Conservation (phyloP, 2,888 invertebrate genomes). For the Drosophila kokeensis region DNA sequence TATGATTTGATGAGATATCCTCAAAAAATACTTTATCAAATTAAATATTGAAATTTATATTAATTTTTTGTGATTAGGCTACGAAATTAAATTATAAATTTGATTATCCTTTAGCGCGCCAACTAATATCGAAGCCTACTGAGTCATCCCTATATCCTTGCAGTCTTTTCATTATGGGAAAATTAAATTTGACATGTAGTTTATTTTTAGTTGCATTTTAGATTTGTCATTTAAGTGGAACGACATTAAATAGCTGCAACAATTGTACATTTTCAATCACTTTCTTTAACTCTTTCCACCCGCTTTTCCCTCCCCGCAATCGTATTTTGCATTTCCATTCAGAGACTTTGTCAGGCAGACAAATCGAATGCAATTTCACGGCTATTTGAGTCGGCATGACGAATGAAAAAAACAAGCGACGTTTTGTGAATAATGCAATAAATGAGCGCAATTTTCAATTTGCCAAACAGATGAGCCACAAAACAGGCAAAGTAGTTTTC, state of each 20-base stretch:
- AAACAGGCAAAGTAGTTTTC: constrained; percentile 36
- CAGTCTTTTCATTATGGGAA: background rate
- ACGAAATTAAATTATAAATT: background rate
- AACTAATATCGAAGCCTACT: background rate
- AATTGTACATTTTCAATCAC: constrained; percentile 5
- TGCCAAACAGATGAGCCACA: constrained; percentile 76
- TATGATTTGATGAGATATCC: background rate
- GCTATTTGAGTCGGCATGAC: constrained; percentile 66
- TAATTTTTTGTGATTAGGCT: background rate
- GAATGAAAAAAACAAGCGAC: constrained; percentile 29
- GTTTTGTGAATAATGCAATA: constrained; percentile 68
- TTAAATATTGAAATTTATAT: background rate
- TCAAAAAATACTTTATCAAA: background rate
- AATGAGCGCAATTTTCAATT: constrained; percentile 77
- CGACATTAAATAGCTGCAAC: constrained; percentile 30
- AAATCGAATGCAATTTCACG: constrained; percentile 76
- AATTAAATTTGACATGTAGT: background rate
- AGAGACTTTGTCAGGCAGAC: constrained; percentile 49
- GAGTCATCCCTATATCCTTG: background rate
- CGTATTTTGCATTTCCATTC: constrained; percentile 5
- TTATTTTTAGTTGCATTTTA: background rate
- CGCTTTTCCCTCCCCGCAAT: background rate
- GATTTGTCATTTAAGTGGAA: constrained; percentile 5
- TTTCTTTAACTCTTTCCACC: background rate
- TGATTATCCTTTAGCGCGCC: background rate